These are phyloP conservation scores for Epinephelus malabaricus DNA, from an alignment of 2,797 vertebrate species.

Conservation along the genomic window DNA sequence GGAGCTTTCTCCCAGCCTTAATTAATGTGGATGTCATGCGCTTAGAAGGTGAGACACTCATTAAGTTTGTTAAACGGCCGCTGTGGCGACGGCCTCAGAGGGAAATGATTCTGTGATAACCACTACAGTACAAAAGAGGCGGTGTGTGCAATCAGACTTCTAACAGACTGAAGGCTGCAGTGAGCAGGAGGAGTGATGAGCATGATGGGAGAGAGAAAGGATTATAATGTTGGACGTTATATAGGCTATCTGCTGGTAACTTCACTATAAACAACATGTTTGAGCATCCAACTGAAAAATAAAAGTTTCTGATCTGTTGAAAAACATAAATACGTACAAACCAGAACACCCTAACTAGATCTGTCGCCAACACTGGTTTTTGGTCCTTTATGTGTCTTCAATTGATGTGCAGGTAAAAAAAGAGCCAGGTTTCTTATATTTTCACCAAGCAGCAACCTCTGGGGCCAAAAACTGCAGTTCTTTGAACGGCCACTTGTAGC, in stretches of 20 bases:
- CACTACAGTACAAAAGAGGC: conserved; percentile 45
- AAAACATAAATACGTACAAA: not conserved
- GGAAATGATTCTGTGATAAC: conserved; percentile 63
- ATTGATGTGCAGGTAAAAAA: too few relatives aligned
- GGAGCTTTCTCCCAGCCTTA: conserved; percentile 54
- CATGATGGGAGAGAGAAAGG: not conserved
- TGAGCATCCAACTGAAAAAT: not conserved
- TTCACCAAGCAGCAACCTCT: too few relatives aligned
- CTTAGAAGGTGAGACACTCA: conserved; percentile 62
- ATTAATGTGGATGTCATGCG: conserved; percentile 69
- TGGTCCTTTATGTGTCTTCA: not conserved
- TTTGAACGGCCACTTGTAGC: too few relatives aligned
- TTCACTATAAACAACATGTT: not conserved
- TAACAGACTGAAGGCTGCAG: conserved; percentile 42
- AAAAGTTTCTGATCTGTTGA: not conserved
- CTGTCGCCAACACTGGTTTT: not conserved
- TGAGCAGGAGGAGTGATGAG: conserved; percentile 25
- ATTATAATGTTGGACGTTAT: conserved; percentile 7
- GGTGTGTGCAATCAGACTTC: conserved; percentile 63
- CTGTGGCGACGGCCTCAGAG: conserved; percentile 38
- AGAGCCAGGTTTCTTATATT: too few relatives aligned
- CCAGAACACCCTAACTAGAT: not conserved
- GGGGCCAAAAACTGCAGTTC: too few relatives aligned
- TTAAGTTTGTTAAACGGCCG: conserved; percentile 70
- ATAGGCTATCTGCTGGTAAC: not conserved